phyloP scores from a whole-genome alignment of 2,888 invertebrate species.

The Euzophera pinguis region DNA sequence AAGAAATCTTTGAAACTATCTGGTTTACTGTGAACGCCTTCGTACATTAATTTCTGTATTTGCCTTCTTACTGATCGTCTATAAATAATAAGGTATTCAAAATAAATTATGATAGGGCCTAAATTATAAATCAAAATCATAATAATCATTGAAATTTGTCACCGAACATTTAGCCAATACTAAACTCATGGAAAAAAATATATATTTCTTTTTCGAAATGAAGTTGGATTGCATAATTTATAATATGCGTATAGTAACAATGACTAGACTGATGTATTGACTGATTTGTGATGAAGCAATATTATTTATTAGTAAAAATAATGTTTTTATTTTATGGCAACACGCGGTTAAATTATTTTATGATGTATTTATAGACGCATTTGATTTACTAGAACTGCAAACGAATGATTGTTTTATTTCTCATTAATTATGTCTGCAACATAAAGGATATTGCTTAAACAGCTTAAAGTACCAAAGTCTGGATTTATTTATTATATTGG shows the following conservation, averaged over 20 bases:
- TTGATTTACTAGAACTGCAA: neutral
- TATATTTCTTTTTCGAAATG: neutral
- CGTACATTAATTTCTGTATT: conserved; percentile 15
- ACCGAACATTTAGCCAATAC: neutral
- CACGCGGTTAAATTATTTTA: conserved; percentile 22
- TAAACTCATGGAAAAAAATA: neutral
- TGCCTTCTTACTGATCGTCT: neutral
- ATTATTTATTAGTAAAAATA: conserved; percentile 68
- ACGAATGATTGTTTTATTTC: neutral
- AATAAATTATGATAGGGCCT: neutral
- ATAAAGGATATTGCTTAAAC: conserved; percentile 1
- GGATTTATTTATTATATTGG: neutral
- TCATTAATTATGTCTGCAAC: neutral
- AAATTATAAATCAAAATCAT: neutral
- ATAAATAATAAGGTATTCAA: neutral
- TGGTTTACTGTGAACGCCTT: conserved; percentile 16
- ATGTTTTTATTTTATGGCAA: conserved; percentile 39
- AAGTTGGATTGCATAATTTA: conserved; percentile 13
- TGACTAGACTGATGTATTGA: conserved; percentile 71
- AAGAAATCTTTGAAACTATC: conserved; percentile 14
- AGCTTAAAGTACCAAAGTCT: neutral
- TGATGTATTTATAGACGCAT: conserved; percentile 17
- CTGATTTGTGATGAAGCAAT: conserved; percentile 74
- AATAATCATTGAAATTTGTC: neutral
- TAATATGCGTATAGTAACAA: conserved; percentile 34